Percentiles rank a stretch among this genome's conserved stretches.
Evolutionary conservation across 2,797 vertebrate species (phyloP).

Genomic region (Cryptoblepharus egeriae): DNA sequence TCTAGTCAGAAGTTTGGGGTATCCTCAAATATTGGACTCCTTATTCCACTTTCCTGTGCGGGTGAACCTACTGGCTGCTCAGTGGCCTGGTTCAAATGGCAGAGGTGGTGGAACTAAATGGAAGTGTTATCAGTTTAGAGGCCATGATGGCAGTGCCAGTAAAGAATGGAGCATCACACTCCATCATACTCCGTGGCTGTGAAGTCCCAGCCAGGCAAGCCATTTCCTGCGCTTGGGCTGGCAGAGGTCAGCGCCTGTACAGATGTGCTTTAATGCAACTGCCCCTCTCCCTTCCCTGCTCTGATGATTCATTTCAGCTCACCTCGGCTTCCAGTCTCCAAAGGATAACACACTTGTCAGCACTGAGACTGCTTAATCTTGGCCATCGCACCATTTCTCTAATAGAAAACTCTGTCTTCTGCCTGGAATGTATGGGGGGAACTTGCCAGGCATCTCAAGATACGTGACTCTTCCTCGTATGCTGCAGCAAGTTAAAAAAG

Average conservation of each 20-base stretch:
- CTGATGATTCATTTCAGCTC: conserved; percentile 8
- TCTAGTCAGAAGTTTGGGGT: background rate
- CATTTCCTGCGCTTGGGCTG: background rate
- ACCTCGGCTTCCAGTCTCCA: background rate
- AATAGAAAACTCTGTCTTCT: background rate
- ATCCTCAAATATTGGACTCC: background rate
- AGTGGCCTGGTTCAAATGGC: background rate
- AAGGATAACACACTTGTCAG: conserved; percentile 11
- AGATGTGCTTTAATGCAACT: background rate
- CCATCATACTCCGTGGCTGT: background rate
- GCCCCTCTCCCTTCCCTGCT: background rate
- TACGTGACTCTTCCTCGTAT: conserved; percentile 17
- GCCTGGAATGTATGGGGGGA: background rate
- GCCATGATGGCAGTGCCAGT: no score
- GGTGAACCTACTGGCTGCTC: background rate
- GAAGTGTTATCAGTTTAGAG: no score
- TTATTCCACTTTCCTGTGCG: background rate
- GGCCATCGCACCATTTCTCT: background rate
- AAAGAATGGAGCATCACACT: no score
- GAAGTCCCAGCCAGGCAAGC: background rate
- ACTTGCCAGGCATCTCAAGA: conserved; percentile 2
- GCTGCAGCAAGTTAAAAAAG: conserved; percentile 5
- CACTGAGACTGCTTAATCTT: conserved; percentile 32
- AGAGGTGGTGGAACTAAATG: background rate
- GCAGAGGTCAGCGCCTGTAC: background rate